phyloP scores from a whole-genome alignment of 2,888 invertebrate species.

The Netelia inedita region DNA sequence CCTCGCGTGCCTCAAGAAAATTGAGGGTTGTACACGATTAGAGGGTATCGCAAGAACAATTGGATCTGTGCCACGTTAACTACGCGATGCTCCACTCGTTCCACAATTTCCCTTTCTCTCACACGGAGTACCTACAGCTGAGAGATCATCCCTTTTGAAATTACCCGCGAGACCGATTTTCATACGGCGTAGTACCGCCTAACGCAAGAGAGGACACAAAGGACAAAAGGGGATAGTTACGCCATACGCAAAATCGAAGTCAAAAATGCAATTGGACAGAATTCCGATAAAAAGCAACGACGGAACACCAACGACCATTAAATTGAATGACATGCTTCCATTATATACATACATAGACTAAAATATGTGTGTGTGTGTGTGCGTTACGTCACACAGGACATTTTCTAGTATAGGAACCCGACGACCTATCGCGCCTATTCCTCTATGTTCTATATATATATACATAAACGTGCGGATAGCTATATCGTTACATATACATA shows the following conservation, averaged over 20 bases:
- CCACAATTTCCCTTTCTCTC: background rate
- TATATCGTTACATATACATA: background rate
- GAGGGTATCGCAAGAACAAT: conserved; percentile 51
- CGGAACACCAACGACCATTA: conserved; percentile 74
- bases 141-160: conserved; percentile 71
- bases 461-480: background rate
- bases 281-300: conserved; percentile 76
- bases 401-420: conserved; percentile 28
- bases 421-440: conserved; percentile 22
- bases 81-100: conserved; percentile 6
- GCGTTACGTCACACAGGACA: conserved; percentile 26
- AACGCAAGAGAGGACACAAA: conserved; percentile 11
- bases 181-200: conserved; percentile 23
- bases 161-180: conserved; percentile 69
- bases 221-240: conserved; percentile 76
- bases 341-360: conserved; percentile 3
- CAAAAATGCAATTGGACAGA: conserved; percentile 78
- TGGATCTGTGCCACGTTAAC: conserved; percentile 39
- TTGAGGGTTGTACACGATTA: conserved; percentile 60
- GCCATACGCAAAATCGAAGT: conserved; percentile 74
- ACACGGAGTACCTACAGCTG: conserved; percentile 11
- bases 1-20: conserved; percentile 20
- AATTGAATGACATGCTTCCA: conserved; percentile 72
- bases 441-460: background rate
- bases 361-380: conserved; percentile 13